These are phyloP conservation scores for Delia radicum DNA, from an alignment of 1,140 invertebrate species.

Conservation along the genomic window DNA sequence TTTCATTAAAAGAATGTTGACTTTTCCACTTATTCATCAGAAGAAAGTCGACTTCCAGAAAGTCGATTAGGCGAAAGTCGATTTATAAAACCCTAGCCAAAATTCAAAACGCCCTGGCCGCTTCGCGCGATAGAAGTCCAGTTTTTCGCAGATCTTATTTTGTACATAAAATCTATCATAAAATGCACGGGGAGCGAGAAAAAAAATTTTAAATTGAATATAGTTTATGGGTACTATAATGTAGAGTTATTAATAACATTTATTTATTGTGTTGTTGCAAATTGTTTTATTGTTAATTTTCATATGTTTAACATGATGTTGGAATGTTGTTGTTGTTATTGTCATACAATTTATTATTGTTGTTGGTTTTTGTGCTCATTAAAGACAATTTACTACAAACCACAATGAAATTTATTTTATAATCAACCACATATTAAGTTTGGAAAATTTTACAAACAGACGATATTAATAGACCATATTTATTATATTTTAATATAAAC, in stretches of 20 bases:
- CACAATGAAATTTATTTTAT: slow-evolving; percentile 22
- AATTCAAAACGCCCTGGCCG: too few relatives aligned
- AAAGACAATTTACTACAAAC: slow-evolving; percentile 20
- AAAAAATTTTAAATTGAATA: too few relatives aligned
- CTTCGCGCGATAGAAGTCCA: too few relatives aligned
- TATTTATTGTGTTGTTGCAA: not conserved
- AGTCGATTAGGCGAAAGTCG: too few relatives aligned
- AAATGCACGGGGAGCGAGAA: too few relatives aligned
- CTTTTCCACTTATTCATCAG: too few relatives aligned
- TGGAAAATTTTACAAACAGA: not conserved
- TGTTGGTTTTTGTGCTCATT: not conserved
- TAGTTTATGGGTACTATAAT: too few relatives aligned
- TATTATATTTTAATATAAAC: not conserved
- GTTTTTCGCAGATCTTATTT: too few relatives aligned
- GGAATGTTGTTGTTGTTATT: not conserved
- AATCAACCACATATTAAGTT: slow-evolving; percentile 20
- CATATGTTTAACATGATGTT: slow-evolving; percentile 13
- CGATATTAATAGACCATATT: not conserved
- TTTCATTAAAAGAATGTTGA: too few relatives aligned
- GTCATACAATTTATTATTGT: not conserved
- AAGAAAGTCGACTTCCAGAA: too few relatives aligned
- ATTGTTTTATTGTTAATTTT: slow-evolving; percentile 11
- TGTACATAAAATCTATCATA: too few relatives aligned
- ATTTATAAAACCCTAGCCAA: too few relatives aligned
- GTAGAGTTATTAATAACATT: not conserved